A percentile compares a stretch with the other conserved stretches of the same genome.
These are phyloP conservation scores for Oxystoma pomonae DNA, from an alignment of 2,888 invertebrate genomes.

Conservation along the genomic window DNA sequence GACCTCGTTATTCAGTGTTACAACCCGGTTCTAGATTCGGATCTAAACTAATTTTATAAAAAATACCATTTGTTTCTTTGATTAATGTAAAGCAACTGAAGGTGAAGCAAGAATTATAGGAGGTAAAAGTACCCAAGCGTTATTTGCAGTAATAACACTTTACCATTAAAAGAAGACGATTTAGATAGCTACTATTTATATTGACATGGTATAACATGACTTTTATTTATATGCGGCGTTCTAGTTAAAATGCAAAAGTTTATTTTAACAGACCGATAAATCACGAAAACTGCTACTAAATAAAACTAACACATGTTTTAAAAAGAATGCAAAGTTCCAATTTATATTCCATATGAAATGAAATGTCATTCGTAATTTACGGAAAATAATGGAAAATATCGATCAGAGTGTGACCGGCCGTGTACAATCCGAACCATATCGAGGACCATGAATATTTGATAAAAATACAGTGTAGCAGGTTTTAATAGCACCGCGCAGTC, in stretches of 20 bases:
- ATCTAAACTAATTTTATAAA: no score
- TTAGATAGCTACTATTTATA: no score
- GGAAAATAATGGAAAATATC: conserved; percentile 32
- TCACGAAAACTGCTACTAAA: neutral
- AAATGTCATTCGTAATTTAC: conserved; percentile 36
- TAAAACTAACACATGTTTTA: conserved; percentile 17
- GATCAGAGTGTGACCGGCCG: conserved; percentile 23
- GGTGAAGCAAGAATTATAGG: no score
- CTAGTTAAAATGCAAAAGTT: neutral
- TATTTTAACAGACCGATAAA: neutral
- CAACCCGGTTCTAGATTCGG: no score
- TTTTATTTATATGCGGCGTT: no score
- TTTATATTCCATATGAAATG: conserved; percentile 39
- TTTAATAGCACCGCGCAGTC: conserved; percentile 19
- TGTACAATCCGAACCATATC: neutral
- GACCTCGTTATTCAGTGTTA: no score
- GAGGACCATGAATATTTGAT: conserved; percentile 37
- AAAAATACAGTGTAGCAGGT: conserved; percentile 29
- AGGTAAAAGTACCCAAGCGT: no score
- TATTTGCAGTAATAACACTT: no score
- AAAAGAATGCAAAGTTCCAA: conserved; percentile 22
- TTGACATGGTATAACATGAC: no score
- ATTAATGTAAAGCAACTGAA: no score
- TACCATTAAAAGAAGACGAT: no score
- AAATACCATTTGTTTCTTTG: no score